Conservation (phyloP, 2,797 vertebrate species). For the Catamblyrhynchus diadema region DNA sequence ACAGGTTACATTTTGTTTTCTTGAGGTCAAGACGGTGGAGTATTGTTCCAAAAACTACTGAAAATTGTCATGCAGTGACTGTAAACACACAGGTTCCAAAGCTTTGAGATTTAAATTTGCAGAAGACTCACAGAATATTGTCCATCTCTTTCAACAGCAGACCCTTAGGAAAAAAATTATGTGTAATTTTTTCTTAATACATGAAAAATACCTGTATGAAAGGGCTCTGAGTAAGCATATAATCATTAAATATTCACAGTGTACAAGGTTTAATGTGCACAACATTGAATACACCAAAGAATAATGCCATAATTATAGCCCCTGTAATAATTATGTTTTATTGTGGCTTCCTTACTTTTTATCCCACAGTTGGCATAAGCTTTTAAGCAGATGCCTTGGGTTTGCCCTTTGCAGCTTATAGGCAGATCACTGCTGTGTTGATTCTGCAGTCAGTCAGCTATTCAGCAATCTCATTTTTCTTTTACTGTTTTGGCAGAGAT, state of each 20-base stretch:
- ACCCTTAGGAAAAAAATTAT: conserved; percentile 14
- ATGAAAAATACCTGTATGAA: conserved; percentile 18
- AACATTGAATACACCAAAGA: not conserved
- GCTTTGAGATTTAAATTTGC: not conserved
- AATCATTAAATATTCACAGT: conserved; percentile 56
- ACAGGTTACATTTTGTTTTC: not conserved
- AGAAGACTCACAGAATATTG: not conserved
- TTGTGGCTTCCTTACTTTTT: not conserved
- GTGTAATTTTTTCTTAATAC: conserved; percentile 12
- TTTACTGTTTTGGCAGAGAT: conserved; percentile 46
- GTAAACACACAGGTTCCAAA: not conserved
- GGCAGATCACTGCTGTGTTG: conserved; percentile 28
- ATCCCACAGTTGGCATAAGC: not conserved
- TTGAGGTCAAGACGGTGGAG: not conserved
- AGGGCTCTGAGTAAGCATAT: not conserved
- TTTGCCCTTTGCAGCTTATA: conserved; percentile 51
- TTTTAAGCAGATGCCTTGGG: conserved; percentile 41
- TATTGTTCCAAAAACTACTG: not conserved
- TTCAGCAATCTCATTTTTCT: conserved; percentile 58
- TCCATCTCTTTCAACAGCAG: not conserved
- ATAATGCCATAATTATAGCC: conserved; percentile 30
- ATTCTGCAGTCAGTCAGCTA: conserved; percentile 34
- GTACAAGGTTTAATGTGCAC: not conserved
- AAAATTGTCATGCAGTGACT: not conserved
- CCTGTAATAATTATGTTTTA: conserved; percentile 19